These are phyloP conservation scores for Mastacembelus armatus DNA, from an alignment of 2,797 vertebrate genomes.

Conservation along the genomic window DNA sequence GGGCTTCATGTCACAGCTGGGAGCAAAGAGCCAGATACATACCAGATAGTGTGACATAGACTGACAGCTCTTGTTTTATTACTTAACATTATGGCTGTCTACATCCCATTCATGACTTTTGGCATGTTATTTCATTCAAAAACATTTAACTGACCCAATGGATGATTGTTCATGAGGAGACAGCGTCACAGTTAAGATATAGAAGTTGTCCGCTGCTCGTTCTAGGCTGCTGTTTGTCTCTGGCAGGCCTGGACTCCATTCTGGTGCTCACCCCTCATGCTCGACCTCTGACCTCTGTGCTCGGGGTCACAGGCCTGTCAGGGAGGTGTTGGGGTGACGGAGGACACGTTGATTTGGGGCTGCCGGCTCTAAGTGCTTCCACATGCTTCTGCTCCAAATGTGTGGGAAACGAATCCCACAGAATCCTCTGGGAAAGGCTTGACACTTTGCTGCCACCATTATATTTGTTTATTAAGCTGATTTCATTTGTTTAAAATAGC, in stretches of 20 bases:
- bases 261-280: constrained; percentile 39
- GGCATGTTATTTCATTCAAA: no score
- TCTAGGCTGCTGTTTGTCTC: constrained; percentile 31
- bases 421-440: background rate
- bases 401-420: constrained; percentile 25
- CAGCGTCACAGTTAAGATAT: no score
- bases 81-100: no score
- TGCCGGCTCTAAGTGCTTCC: constrained; percentile 64
- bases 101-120: no score
- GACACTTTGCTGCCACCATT: no score
- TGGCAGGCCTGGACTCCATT: constrained; percentile 61
- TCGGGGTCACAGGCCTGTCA: constrained; percentile 65
- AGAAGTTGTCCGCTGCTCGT: no score
- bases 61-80: no score
- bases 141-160: no score
- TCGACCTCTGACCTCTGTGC: constrained; percentile 71
- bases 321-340: constrained; percentile 54
- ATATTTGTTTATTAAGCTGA: background rate
- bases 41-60: no score
- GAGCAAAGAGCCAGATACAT: no score
- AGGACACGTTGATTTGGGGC: constrained; percentile 60
- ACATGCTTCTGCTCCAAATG: constrained; percentile 54
- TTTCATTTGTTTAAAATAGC: background rate
- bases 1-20: no score
- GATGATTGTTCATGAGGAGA: no score